phyloP scores from a whole-genome alignment of 2,888 invertebrate genomes.

The Drosophila emarginata region DNA sequence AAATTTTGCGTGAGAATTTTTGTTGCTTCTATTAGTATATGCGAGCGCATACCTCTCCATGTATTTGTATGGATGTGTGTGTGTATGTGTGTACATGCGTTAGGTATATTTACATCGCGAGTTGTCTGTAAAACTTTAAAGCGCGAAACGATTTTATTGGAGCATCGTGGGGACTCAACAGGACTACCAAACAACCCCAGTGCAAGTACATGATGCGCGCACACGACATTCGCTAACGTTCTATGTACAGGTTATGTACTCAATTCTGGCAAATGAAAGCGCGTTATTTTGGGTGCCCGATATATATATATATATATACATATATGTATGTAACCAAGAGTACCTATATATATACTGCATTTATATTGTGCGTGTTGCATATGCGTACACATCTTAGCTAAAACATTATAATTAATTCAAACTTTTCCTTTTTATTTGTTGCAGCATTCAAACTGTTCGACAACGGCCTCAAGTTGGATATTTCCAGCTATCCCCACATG shows the following conservation, averaged over 20 bases:
- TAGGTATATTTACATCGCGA: conserved; percentile 69
- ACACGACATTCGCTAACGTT: conserved; percentile 50
- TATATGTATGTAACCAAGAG: background rate
- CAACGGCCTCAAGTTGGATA: conserved; percentile 82
- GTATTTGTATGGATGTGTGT: conserved; percentile 23
- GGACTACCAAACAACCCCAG: conserved; percentile 54
- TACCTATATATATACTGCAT: conserved; percentile 33
- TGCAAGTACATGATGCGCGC: conserved; percentile 66
- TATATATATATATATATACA: conserved; percentile 30
- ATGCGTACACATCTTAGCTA: conserved; percentile 52
- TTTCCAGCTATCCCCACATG: conserved; percentile 82
- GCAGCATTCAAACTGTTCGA: conserved; percentile 81
- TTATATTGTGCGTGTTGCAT: conserved; percentile 31
- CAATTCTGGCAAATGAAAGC: conserved; percentile 72
- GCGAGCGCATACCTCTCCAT: background rate
- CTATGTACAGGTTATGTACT: conserved; percentile 55
- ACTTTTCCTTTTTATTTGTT: conserved; percentile 33
- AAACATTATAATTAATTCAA: conserved; percentile 60
- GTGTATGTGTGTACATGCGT: conserved; percentile 14
- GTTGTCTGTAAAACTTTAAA: conserved; percentile 74
- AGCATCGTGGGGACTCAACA: conserved; percentile 61
- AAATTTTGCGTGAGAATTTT: conserved; percentile 45
- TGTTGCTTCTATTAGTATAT: conserved; percentile 31
- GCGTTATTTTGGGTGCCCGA: conserved; percentile 50
- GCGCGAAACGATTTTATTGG: conserved; percentile 79